Percentiles rank a stretch among this genome's conserved stretches.
phyloP scores from a whole-genome alignment of 2,797 vertebrate species.

The Sebastes oblongus region DNA sequence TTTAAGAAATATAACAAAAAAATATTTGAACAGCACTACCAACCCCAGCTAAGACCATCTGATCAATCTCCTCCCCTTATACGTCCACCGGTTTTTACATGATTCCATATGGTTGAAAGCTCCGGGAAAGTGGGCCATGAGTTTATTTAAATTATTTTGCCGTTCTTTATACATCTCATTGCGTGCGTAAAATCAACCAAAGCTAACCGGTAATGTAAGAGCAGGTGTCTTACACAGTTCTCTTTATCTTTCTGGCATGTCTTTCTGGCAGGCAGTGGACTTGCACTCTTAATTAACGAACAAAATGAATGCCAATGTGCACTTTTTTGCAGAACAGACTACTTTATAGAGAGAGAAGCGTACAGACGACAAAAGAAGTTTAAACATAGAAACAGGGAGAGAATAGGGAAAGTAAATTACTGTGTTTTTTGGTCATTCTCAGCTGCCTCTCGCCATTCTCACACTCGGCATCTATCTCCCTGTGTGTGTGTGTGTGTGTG shows the following conservation, averaged over 20 bases:
- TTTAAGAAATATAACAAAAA: too few relatives aligned
- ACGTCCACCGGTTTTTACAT: not conserved
- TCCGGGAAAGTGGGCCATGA: not conserved
- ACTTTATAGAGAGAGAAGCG: not conserved
- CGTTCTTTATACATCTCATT: not conserved
- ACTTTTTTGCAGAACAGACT: not conserved
- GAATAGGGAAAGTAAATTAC: conserved; percentile 22
- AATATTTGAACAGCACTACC: too few relatives aligned
- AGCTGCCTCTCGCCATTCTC: conserved; percentile 29
- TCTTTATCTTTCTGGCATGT: not conserved
- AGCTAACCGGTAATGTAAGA: not conserved
- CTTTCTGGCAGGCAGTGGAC: not conserved
- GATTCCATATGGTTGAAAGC: not conserved
- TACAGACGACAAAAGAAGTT: not conserved
- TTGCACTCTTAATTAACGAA: not conserved
- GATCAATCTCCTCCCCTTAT: not conserved
- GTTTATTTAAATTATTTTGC: not conserved
- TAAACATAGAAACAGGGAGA: not conserved
- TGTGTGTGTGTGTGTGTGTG: not conserved
- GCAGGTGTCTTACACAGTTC: not conserved
- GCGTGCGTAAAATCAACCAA: not conserved
- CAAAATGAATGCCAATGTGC: not conserved
- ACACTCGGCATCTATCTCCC: conserved; percentile 12
- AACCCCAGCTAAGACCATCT: not conserved
- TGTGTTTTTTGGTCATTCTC: conserved; percentile 1